Percentiles rank a stretch among this genome's conserved stretches.
Conservation (phyloP, 30 jellyfish, hydroid and myxozoan species). For the Aurelia sp. region DNA sequence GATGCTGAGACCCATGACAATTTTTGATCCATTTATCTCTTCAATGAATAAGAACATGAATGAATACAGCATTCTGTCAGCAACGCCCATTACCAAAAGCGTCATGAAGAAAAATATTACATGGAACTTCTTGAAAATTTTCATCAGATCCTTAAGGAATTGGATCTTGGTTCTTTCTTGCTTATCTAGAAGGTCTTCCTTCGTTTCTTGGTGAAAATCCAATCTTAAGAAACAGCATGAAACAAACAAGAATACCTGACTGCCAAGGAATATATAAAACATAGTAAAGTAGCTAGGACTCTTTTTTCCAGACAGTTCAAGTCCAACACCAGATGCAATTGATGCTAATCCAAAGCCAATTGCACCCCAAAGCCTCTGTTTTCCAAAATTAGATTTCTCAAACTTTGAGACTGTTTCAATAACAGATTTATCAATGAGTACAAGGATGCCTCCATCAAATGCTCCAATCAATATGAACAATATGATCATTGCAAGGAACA, state of each 20-base stretch:
- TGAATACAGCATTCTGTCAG: conserved; percentile 54
- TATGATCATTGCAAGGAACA: conserved; percentile 43
- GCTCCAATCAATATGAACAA: conserved; percentile 34
- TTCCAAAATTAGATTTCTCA: conserved; percentile 58
- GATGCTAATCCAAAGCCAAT: conserved; percentile 79
- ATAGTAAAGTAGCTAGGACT: conserved; percentile 54
- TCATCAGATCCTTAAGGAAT: conserved; percentile 15
- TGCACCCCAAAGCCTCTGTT: conserved; percentile 79
- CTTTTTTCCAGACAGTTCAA: conserved; percentile 26
- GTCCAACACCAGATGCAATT: conserved; percentile 70
- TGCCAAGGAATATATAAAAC: conserved; percentile 53
- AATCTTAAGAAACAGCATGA: conserved; percentile 24
- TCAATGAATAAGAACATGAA: conserved; percentile 60
- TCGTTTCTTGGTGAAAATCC: background rate
- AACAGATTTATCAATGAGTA: conserved; percentile 62
- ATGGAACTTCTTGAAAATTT: conserved; percentile 39
- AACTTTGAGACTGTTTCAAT: conserved; percentile 4
- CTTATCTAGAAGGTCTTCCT: background rate
- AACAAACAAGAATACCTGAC: conserved; percentile 15
- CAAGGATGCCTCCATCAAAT: conserved; percentile 76
- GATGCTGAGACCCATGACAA: conserved; percentile 73
- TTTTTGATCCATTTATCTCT: conserved; percentile 64
- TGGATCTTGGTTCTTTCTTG: background rate
- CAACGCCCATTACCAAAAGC: conserved; percentile 61
- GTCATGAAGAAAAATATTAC: conserved; percentile 66